Evolutionary conservation across 2,797 vertebrate genomes (phyloP).

Genomic region (Spheniscus humboldti): DNA sequence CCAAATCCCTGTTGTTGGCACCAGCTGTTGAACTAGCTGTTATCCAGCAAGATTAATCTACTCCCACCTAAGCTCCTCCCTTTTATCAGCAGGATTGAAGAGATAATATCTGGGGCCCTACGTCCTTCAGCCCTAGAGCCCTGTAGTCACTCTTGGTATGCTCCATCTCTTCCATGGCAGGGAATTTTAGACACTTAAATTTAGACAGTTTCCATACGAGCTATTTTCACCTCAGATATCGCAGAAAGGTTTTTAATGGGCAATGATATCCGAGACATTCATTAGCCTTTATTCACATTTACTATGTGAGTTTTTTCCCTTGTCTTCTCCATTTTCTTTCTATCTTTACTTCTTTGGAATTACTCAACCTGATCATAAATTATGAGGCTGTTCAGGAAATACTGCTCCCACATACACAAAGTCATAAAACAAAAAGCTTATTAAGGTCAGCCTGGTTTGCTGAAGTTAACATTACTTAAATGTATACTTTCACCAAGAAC

Average conservation of each 20-base stretch:
- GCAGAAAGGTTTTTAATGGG: neutral
- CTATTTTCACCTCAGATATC: neutral
- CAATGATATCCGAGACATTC: neutral
- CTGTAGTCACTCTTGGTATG: neutral
- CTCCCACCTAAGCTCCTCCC: neutral
- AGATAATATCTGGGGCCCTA: neutral
- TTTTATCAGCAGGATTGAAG: neutral
- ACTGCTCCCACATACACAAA: neutral
- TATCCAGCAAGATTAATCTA: neutral
- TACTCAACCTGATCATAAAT: conserved; percentile 2
- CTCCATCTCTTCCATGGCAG: neutral
- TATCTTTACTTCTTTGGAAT: neutral
- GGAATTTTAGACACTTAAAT: neutral
- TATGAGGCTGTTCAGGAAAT: neutral
- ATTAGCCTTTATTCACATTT: neutral
- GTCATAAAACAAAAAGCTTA: neutral
- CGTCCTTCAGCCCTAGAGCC: neutral
- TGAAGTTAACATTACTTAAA: neutral
- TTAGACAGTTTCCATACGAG: neutral
- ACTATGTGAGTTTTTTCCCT: neutral
- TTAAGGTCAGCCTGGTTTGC: neutral
- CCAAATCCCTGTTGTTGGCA: neutral
- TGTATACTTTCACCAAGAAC: neutral
- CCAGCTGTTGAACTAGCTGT: neutral
- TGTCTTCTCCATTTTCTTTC: neutral